phyloP scores from a whole-genome alignment of 2,888 invertebrate species.

The Amiota communis region DNA sequence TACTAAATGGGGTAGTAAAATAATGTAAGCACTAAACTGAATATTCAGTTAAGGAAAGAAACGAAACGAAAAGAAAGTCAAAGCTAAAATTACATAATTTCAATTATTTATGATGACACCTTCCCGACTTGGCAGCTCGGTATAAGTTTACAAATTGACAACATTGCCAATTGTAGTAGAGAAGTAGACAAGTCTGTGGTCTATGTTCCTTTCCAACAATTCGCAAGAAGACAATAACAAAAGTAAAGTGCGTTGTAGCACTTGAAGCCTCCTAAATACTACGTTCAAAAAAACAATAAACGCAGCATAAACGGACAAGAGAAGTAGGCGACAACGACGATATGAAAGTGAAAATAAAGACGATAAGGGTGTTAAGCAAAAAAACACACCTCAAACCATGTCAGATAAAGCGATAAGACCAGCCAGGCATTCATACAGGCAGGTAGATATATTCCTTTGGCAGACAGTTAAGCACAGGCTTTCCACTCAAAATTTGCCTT shows the following conservation, averaged over 20 bases:
- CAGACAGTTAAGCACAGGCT: no score
- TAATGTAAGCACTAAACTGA: no score
- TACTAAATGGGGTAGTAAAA: no score
- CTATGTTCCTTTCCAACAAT: no score
- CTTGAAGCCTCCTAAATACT: background rate
- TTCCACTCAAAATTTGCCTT: no score
- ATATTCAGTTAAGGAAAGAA: background rate
- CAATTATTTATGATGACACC: slow-evolving; percentile 2
- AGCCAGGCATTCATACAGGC: background rate
- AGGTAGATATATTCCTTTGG: background rate
- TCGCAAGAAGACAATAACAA: no score
- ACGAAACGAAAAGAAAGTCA: background rate
- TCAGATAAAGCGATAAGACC: background rate
- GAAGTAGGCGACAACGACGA: background rate
- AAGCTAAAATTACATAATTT: slow-evolving; percentile 13
- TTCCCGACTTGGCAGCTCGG: background rate
- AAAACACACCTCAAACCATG: background rate
- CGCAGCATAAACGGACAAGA: background rate
- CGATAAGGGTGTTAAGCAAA: background rate
- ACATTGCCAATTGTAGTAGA: no score
- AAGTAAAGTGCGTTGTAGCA: no score
- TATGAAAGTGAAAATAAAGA: no score
- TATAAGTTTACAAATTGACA: slow-evolving; percentile 10
- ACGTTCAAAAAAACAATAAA: background rate
- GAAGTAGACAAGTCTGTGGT: no score